Base-by-base conservation (phyloP, 2,797 vertebrate genomes). In the Gadopsis marmoratus region DNA sequence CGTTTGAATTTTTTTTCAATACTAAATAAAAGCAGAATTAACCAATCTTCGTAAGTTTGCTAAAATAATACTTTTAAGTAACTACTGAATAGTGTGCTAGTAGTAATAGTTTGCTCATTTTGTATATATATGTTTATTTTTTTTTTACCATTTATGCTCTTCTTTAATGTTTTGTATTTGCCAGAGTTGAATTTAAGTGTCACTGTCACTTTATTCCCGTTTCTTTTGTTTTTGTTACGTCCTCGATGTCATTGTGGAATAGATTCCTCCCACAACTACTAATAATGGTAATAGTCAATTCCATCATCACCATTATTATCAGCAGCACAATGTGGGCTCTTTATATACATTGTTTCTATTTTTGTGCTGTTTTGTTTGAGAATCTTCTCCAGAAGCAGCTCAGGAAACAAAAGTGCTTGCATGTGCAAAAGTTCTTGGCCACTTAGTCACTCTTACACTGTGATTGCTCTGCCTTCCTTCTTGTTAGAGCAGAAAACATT, bases 381-480 rank as follows among this genome's bases (percentile, higher is more conserved):
- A 12, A 12, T 47, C 19, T 47, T 47, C 3, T 19, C 6, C 17
- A 47, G 45, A 50, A 50, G 23, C 26, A 39, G 41, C 39, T 9
- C 14, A 56, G 74, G 63, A 77, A 74, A 54, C 47, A 78, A 74
- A 81, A 72, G 31, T 64, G 59, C 51, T 50, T 78, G 17, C 61
- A 31, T 66, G 11, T 6, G 67, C 71, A 72, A 56, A 51, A 60
- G 33, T 4, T 37, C 14, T 35, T 21, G 23, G 1, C 47, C 48
- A 56, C 29, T 50, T 41, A 23, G 14, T 68, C 19, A 2, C 29
- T 64, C 53, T 59, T n/a, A n/a, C n/a, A n/a, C n/a, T 41, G n/a
- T 14, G n/a, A 56, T 48, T 50, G 41, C 1, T 7, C 33, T 63
- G 39, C 14, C 3, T 39, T 70, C 6, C 43, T 23, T 55, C 48